These are phyloP conservation scores for Arenaria interpres DNA, from an alignment of 2,113 vertebrate species.

Conservation along the genomic window DNA sequence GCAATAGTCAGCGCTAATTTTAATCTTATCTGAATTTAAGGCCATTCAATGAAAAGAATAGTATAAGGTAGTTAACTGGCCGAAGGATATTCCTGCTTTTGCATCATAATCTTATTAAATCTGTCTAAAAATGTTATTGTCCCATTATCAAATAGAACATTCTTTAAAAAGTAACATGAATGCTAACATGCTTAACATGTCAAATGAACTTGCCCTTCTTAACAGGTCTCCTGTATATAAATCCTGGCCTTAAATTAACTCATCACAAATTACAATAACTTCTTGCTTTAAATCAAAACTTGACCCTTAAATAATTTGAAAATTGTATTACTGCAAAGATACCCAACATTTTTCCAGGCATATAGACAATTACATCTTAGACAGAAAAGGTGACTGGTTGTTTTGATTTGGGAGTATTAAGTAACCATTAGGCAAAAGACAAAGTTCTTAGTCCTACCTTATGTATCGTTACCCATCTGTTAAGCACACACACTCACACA, in stretches of 20 bases:
- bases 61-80: background rate
- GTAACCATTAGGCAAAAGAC: background rate
- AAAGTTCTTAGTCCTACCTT: background rate
- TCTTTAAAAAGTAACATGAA: background rate
- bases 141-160: background rate
- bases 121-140: background rate
- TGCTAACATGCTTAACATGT: background rate
- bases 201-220: background rate
- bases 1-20: background rate
- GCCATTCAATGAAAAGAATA: background rate
- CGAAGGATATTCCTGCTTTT: background rate
- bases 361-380: background rate
- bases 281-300: background rate
- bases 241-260: background rate
- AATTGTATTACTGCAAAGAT: background rate
- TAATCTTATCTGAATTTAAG: background rate
- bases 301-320: background rate
- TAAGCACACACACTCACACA: background rate
- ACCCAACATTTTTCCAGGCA: background rate
- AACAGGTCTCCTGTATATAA: background rate
- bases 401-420: background rate
- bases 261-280: background rate
- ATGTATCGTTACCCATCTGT: background rate
- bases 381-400: background rate
- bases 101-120: background rate